Base-by-base conservation (phyloP, 2,797 vertebrate genomes). In the Melanotaenia nigrans region DNA sequence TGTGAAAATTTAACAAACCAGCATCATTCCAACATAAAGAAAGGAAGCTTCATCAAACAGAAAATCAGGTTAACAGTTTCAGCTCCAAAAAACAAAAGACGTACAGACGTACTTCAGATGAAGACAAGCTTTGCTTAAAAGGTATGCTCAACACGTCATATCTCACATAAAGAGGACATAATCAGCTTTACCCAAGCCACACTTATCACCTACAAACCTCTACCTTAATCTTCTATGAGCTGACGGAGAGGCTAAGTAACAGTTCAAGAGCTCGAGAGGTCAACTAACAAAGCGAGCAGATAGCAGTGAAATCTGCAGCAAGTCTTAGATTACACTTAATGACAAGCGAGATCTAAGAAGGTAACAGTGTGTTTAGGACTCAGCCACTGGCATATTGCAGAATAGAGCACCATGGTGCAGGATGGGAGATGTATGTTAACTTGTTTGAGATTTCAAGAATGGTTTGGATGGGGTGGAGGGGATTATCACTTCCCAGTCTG, bases 1-100 rank as follows among this genome's bases (percentile, higher is more conserved):
- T 55, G 71, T 35, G 51, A 80, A 70, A 75, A 61, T 75, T 71
- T 78, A 75, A 78, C 68, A 81, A 78, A 83, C 13, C 2, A 16
- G 18, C 10, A 58, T 71, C 68, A 56, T 68, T 47, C 36, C 14
- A 36, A 33, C 2, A 60, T 65, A 58, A 68, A 57, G n/a, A 18
- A 62, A 25, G 22, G 10, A 75, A 65, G 58, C 18, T 47, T 25
- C 64, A 30, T 35, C 24, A 8, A 71, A 65, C 7, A 51, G 35
- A 75, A 77, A 78, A 40, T 13, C 8, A 16, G 45, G 22, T 59
- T 0, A 30, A 53, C 51, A n/a, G 4, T 28, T 57, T 53, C 1
- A 13, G 57, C 0, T 0, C 20, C 56, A 30, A 25, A 25, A 30
- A n/a, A n/a, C n/a, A n/a, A n/a, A n/a, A n/a, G n/a, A n/a, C n/a